Evolutionary conservation across 2,113 vertebrate species (phyloP).

Genomic region (Accipiter virgatus): DNA sequence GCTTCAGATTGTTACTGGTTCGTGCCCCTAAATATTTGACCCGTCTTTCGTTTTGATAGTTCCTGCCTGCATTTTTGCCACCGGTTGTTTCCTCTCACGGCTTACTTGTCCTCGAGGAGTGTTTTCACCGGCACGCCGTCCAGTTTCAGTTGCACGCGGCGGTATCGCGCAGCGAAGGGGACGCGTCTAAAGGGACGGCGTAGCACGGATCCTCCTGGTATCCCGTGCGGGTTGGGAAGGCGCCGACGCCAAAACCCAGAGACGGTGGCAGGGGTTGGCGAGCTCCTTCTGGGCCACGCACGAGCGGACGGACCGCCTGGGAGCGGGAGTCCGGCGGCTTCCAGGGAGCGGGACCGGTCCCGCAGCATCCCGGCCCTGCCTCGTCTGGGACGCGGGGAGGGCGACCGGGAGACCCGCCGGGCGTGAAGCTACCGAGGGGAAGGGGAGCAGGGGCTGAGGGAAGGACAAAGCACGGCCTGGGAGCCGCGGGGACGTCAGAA

Average conservation of each 20-base stretch:
- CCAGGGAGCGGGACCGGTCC: too few relatives aligned
- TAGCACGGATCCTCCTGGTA: rapidly evolving
- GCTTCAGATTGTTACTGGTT: neutral
- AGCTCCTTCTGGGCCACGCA: rapidly evolving
- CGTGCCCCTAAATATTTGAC: neutral
- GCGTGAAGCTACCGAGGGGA: neutral
- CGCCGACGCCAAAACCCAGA: neutral
- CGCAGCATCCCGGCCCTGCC: neutral
- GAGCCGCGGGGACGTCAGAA: neutral
- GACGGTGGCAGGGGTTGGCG: neutral
- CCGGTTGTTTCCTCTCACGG: neutral
- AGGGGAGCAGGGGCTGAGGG: neutral
- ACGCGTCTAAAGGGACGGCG: neutral
- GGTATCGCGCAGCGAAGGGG: too few relatives aligned
- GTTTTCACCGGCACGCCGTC: neutral
- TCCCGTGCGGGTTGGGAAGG: neutral
- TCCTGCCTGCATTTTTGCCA: neutral
- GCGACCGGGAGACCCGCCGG: too few relatives aligned
- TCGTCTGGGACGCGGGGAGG: too few relatives aligned
- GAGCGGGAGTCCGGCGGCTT: neutral
- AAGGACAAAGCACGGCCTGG: neutral
- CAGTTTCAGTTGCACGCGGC: rapidly evolving
- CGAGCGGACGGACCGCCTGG: rapidly evolving
- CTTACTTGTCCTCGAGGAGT: neutral
- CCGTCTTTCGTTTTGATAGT: neutral